Base-by-base conservation (phyloP, 2,888 invertebrate genomes). In the Odiellus spinosus region DNA sequence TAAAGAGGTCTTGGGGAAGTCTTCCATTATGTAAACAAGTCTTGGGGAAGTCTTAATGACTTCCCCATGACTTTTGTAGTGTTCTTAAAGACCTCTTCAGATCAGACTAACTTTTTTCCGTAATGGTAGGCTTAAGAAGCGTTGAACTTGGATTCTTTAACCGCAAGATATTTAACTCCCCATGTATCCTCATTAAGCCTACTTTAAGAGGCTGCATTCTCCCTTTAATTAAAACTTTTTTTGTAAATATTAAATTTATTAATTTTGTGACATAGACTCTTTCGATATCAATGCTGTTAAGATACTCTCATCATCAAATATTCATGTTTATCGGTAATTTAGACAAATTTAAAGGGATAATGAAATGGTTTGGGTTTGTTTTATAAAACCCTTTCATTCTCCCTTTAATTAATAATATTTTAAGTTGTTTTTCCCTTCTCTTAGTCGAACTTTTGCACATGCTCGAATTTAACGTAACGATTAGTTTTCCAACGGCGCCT, bases 261-360 rank as follows among this genome's bases (percentile, higher is more conserved):
- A 47, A 61, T 53, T 61, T 60, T 61, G 60, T 69, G 63, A 80
- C 83, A 50, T 78, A 98, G 96, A 98, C 96, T 21, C 83, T 96
- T 55, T 90, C 93, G 40, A 91, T 95, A 60, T 96, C 96, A 39
- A 95, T 96, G 84, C 71, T 98, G 59, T 73, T 98, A 59, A 79
- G 96, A 44, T 98, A 96, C 70, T 96, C 96, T 11, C 98, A 99
- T 70, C 96, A 98, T 67, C 98, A 98, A 72, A 96, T 99, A 63
- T 96, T 99, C 71, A 80, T 96, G 53, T 96, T 98, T 64, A 96
- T 98, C 60, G 90, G 93, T 91, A 73, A 38, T 44, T 42, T 44
- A 3, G 3, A 12, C 12, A 42, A 42, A 2, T 11, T n/a, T 34
- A 3, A 34, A n/a, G n/a, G n/a, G n/a, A n/a, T n/a, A n/a, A n/a